Percentiles rank a stretch among this genome's conserved stretches.
phyloP scores from a whole-genome alignment of 2,113 vertebrate genomes.

The Gasterosteus aculeatus region DNA sequence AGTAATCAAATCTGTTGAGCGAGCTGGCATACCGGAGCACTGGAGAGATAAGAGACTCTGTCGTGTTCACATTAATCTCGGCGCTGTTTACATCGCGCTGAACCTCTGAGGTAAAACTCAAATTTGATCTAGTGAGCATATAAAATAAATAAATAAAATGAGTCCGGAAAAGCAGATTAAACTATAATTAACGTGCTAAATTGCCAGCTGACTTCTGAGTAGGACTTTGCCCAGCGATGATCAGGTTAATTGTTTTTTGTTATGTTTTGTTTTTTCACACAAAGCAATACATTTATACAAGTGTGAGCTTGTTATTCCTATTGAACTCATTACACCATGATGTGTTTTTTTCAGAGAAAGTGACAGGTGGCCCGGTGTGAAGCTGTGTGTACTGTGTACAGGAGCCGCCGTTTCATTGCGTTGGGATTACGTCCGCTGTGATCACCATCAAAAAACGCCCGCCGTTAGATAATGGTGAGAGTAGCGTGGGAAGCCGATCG shows the following conservation, averaged over 20 bases:
- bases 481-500: neutral
- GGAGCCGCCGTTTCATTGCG: neutral
- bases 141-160: conserved; percentile 24
- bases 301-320: neutral
- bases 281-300: neutral
- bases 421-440: conserved; percentile 17
- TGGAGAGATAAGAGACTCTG: conserved; percentile 52
- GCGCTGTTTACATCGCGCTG: conserved; percentile 29
- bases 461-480: conserved; percentile 12
- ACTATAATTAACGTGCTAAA: conserved; percentile 19
- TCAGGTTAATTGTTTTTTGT: conserved; percentile 19
- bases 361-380: conserved; percentile 6
- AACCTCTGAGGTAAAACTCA: conserved; percentile 33
- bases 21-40: conserved; percentile 56
- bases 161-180: neutral
- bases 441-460: conserved; percentile 14
- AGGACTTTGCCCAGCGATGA: conserved; percentile 6
- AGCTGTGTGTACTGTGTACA: neutral
- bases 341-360: neutral
- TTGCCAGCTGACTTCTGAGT: conserved; percentile 5
- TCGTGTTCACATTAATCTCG: conserved; percentile 53
- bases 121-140: conserved; percentile 33
- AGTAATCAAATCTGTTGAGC: conserved; percentile 70
- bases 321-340: neutral
- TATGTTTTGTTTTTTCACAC: neutral